Evolutionary conservation across 35 echinoderm and acorn worm genomes (phyloP).

Genomic region (Patiria miniata): DNA sequence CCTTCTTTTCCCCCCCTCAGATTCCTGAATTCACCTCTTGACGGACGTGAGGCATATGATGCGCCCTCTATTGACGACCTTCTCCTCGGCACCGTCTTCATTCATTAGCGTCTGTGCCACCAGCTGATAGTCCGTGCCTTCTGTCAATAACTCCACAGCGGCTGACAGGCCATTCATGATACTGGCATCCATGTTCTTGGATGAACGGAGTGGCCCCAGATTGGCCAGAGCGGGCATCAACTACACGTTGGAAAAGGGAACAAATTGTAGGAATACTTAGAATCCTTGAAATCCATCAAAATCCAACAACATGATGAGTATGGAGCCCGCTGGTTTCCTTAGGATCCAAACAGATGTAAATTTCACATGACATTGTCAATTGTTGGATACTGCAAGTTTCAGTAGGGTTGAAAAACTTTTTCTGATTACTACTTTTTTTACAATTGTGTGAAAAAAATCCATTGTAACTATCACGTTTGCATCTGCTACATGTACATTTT

Average conservation of each 20-base stretch:
- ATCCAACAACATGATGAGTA: not conserved
- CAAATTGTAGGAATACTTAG: not conserved
- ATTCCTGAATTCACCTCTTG: too few species aligned
- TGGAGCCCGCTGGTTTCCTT: not conserved
- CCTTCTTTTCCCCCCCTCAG: too few species aligned
- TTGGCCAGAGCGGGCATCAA: conserved; percentile 43
- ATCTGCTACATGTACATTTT: too few species aligned
- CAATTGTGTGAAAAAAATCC: too few species aligned
- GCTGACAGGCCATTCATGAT: conserved; percentile 82
- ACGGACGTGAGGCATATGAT: conserved; percentile 88
- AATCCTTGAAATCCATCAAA: not conserved
- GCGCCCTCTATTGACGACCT: conserved; percentile 63
- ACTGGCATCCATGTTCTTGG: not conserved
- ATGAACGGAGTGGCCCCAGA: conserved; percentile 24
- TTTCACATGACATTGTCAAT: not conserved
- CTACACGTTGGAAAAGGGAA: conserved; percentile 3
- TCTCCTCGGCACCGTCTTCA: conserved; percentile 40
- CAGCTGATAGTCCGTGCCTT: conserved; percentile 73
- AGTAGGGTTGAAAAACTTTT: too few species aligned
- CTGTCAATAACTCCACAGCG: conserved; percentile 67
- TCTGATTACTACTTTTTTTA: too few species aligned
- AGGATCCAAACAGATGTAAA: not conserved
- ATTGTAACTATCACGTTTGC: too few species aligned
- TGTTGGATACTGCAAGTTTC: too few species aligned
- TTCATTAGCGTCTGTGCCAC: conserved; percentile 39